Percentiles rank a stretch among this genome's conserved stretches.
Evolutionary conservation across 1,140 invertebrate species (phyloP).

Genomic region (Elysia chlorotica): DNA sequence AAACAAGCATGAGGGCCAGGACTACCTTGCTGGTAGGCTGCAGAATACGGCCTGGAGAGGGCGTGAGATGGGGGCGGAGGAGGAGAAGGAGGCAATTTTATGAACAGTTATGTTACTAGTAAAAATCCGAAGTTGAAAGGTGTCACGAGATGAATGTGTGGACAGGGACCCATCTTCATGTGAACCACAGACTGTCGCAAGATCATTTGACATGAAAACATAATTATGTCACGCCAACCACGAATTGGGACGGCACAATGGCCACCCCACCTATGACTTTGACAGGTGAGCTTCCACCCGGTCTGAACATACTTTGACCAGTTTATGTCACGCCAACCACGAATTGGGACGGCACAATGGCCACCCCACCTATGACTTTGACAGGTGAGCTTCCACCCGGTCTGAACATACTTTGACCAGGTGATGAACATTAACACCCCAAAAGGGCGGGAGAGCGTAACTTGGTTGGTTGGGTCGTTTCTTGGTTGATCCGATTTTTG

Average conservation of each 20-base stretch:
- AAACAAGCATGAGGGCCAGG: constrained; percentile 79
- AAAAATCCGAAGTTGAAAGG: no score
- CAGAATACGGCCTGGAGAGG: constrained; percentile 72
- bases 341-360: not conserved
- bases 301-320: not conserved
- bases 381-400: not conserved
- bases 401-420: not conserved
- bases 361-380: constrained; percentile 69
- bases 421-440: not conserved
- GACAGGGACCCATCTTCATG: no score
- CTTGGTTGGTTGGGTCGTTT: no score
- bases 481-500: no score
- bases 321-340: not conserved
- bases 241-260: no score
- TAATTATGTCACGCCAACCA: no score
- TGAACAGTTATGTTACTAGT: no score
- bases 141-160: no score
- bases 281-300: not conserved
- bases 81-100: no score
- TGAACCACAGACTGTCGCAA: no score
- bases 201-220: no score
- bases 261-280: constrained; percentile 71
- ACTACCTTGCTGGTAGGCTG: constrained; percentile 71
- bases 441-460: not conserved
- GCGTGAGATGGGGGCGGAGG: no score